Evolutionary conservation across 2,888 invertebrate genomes (phyloP).

Genomic region (Tenthredo distinguenda): DNA sequence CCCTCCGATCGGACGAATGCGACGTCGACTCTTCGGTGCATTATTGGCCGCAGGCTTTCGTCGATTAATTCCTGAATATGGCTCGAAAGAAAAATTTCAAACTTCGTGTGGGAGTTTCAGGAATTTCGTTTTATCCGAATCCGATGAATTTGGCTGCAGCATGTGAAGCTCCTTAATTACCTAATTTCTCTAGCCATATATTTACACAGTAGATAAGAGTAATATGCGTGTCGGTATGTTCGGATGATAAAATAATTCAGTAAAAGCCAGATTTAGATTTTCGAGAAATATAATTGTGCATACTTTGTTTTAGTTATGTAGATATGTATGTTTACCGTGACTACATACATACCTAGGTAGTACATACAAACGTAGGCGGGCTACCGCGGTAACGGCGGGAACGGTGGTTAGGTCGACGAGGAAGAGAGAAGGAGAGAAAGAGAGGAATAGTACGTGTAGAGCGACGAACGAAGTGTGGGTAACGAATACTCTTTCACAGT

Average conservation of each 20-base stretch:
- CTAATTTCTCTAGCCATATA: background rate
- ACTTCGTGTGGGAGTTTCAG: background rate
- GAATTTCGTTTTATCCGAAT: background rate
- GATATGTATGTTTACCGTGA: background rate
- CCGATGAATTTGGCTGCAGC: background rate
- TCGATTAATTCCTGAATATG: background rate
- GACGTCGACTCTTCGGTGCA: background rate
- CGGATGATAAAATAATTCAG: background rate
- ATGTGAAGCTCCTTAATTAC: background rate
- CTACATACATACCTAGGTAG: background rate
- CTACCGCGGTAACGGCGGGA: conserved; percentile 20
- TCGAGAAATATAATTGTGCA: background rate
- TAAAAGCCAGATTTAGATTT: background rate
- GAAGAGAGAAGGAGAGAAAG: conserved; percentile 33
- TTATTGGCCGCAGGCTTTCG: background rate
- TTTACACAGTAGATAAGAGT: background rate
- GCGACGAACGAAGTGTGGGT: conserved; percentile 34
- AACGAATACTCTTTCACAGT: conserved; percentile 28
- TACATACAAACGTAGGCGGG: background rate
- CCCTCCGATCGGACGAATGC: background rate
- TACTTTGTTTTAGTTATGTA: background rate
- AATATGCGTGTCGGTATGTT: background rate
- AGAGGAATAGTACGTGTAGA: conserved; percentile 39
- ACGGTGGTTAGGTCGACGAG: conserved; percentile 9
- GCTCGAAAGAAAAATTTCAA: background rate